Evolutionary conservation across 1,140 invertebrate genomes (phyloP).

Genomic region (Saccostrea cuccullata): DNA sequence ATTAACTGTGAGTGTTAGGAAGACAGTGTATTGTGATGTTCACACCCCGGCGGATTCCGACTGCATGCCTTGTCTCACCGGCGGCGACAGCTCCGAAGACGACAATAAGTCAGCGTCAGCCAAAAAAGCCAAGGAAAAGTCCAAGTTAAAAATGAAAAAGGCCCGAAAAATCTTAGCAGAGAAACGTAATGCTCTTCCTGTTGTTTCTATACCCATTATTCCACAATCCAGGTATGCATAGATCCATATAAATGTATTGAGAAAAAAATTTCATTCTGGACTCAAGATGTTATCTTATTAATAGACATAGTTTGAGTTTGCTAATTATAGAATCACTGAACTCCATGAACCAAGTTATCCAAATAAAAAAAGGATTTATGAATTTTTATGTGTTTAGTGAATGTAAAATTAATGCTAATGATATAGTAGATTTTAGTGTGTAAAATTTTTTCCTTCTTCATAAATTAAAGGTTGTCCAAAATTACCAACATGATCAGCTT

Average conservation of each 20-base stretch:
- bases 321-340: too few relatives aligned
- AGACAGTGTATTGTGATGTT: conserved; percentile 96
- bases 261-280: too few relatives aligned
- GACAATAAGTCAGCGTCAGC: conserved; percentile 74
- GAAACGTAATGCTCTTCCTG: conserved; percentile 92
- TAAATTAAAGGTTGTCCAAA: conserved; percentile 79
- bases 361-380: too few relatives aligned
- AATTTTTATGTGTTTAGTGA: too few relatives aligned
- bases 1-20: conserved; percentile 86
- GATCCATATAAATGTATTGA: not conserved
- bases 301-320: too few relatives aligned
- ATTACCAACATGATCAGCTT: conserved; percentile 87
- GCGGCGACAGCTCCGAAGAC: conserved; percentile 67
- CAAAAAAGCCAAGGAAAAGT: conserved; percentile 81
- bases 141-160: conserved; percentile 86
- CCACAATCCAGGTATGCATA: conserved; percentile 86
- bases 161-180: conserved; percentile 89
- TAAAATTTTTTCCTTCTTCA: not conserved
- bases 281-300: too few relatives aligned
- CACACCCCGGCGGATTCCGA: conserved; percentile 87
- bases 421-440: not conserved
- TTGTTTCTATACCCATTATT: conserved; percentile 96
- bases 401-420: too few relatives aligned
- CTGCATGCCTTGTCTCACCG: conserved; percentile 69
- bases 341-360: too few relatives aligned